Evolutionary conservation across 2,797 vertebrate genomes (phyloP), one percentile per base, ranked within the genome.

Genomic region (Neosilurus mollespiculum): DNA sequence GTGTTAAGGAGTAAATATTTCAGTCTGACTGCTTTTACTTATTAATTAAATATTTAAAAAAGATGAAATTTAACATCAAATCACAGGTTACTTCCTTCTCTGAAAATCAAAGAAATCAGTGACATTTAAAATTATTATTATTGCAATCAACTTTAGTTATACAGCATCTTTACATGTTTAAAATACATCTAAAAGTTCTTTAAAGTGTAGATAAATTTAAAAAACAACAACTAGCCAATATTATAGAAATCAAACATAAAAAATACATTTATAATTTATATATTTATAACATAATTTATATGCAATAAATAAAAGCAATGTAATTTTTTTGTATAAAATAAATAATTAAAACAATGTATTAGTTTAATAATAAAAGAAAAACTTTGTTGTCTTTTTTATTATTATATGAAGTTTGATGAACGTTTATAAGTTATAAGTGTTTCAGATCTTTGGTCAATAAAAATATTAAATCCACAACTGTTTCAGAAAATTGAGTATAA

Each of bases 41-140:
- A 1, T 12, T 37, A 61, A 77, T n/a, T 1, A n/a, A 12, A 43
- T 20, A 56, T 61, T 37, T 43, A 59, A 37, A 16, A n/a, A 20
- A 4, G 51, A 9, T 22, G 11, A 12, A 7, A 4, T 59, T 37
- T n/a, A 1, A 26, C 0, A 1, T 53, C 4, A 22, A 12, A 20
- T 59, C 30, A 26, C 15, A 54, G 34, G 18, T 16, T 59, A 75
- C 9, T 22, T 58, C 15, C 15, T 54, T 20, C 24, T 30, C n/a
- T 20, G 8, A 73, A 73, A 70, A 54, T 54, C 43, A 54, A 0
- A 43, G n/a, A 54, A 16, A 24, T 4, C 26, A 0, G 7, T 7
- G 5, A 8, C 14, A 3, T 24, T 53, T 34, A 22, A 76, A 30
- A 75, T 54, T 26, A 56, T 73, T 34, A 49, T 51, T 70, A 70